Evolutionary conservation across 1,140 invertebrate species (phyloP).

Genomic region (Ectropis grisescens): DNA sequence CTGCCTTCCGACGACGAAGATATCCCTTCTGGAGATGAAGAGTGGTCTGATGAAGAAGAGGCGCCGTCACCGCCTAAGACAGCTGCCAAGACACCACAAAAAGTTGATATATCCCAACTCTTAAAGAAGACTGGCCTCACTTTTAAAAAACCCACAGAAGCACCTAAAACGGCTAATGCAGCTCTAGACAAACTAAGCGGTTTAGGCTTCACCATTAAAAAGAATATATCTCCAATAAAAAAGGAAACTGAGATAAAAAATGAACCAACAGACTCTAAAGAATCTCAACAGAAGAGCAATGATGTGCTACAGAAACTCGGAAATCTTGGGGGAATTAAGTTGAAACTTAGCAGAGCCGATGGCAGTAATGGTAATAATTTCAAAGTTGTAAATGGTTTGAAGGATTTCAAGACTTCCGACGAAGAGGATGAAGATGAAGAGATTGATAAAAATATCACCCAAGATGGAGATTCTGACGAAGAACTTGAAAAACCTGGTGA

Average conservation of each 20-base stretch:
- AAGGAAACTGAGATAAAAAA: slow-evolving; percentile 28
- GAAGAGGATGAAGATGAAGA: slow-evolving; percentile 49
- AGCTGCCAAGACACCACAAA: slow-evolving; percentile 35
- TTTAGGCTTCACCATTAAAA: slow-evolving; percentile 57
- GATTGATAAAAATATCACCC: slow-evolving; percentile 18
- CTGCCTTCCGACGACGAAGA: slow-evolving; percentile 59
- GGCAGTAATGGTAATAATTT: slow-evolving; percentile 43
- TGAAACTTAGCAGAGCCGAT: slow-evolving; percentile 54
- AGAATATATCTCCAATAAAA: slow-evolving; percentile 41
- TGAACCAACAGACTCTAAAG: too few species aligned
- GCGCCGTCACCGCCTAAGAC: slow-evolving; percentile 14
- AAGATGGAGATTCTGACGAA: slow-evolving; percentile 21
- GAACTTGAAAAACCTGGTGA: slow-evolving; percentile 24
- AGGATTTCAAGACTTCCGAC: slow-evolving; percentile 53
- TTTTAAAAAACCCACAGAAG: slow-evolving; percentile 34
- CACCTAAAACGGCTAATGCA: slow-evolving; percentile 26
- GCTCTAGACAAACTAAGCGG: slow-evolving; percentile 49
- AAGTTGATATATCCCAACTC: slow-evolving; percentile 53
- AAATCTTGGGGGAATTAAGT: slow-evolving; percentile 49
- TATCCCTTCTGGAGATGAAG: slow-evolving; percentile 41
- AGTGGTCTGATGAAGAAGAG: slow-evolving; percentile 56
- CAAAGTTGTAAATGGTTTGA: slow-evolving; percentile 54
- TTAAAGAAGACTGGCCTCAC: slow-evolving; percentile 42
- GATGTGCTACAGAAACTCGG: slow-evolving; percentile 47
- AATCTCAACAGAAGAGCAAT: slow-evolving; percentile 16